A percentile compares a stretch with the other conserved stretches of the same genome.
These are phyloP conservation scores for Hippopotamyrus pictus DNA, from an alignment of 2,797 vertebrate genomes.

Conservation along the genomic window DNA sequence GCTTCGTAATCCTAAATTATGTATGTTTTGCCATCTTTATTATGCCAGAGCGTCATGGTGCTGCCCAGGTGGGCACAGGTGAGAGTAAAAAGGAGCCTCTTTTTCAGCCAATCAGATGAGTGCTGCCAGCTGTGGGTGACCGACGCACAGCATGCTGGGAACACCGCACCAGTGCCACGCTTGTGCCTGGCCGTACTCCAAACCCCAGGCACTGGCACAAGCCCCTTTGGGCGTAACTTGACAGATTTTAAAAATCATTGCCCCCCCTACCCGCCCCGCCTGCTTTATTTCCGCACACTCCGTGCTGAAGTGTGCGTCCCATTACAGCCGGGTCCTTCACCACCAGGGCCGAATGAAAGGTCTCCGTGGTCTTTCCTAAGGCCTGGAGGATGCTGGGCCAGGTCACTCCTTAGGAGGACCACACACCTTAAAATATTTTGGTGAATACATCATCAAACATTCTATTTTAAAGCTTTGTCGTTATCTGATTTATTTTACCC, in stretches of 20 bases:
- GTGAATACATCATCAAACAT: not conserved
- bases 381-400: not conserved
- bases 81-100: not conserved
- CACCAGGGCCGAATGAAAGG: not conserved
- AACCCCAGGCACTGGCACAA: not conserved
- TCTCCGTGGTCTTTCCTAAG: not conserved
- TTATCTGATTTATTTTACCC: not conserved
- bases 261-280: not conserved
- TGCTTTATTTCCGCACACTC: not conserved
- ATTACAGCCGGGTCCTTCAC: not conserved
- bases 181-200: not conserved
- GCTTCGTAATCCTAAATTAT: not conserved
- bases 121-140: not conserved
- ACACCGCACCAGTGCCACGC: not conserved
- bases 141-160: not conserved
- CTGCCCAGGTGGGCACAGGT: not conserved
- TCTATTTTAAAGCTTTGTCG: not conserved
- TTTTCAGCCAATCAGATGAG: not conserved
- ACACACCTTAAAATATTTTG: not conserved
- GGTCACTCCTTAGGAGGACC: not conserved
- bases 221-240: not conserved
- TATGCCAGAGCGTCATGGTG: not conserved
- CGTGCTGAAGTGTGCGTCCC: not conserved
- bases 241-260: not conserved
- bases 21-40: not conserved